Conservation (phyloP, 2,888 invertebrate species). For the Augiades crinisus region DNA sequence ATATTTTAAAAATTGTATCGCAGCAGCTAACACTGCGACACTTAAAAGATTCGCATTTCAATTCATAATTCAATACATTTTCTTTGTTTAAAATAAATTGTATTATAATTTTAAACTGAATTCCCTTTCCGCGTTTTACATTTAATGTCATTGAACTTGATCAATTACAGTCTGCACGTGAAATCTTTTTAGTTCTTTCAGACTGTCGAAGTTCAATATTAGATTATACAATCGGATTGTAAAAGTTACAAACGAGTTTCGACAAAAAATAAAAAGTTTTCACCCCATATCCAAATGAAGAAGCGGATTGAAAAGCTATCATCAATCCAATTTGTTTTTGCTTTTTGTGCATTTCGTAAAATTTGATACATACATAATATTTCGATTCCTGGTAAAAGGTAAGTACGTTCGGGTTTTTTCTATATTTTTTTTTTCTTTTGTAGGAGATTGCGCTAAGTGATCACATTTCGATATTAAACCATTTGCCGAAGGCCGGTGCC, state of each 20-base stretch:
- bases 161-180: not conserved
- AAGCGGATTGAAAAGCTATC: conserved; percentile 53
- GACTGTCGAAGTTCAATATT: not conserved
- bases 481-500: conserved; percentile 78
- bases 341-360: conserved; percentile 62
- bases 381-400: conserved; percentile 72
- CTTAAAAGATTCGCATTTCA: conserved; percentile 9
- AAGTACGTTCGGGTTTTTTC: conserved; percentile 66
- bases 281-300: conserved; percentile 43
- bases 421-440: conserved; percentile 74
- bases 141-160: not conserved
- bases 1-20: conserved; percentile 39
- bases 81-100: not conserved
- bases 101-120: not conserved
- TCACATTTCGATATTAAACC: conserved; percentile 82
- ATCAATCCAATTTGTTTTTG: conserved; percentile 51
- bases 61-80: no score
- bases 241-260: conserved; percentile 23
- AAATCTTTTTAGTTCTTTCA: not conserved
- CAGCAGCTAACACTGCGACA: conserved; percentile 27
- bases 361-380: conserved; percentile 71
- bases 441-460: conserved; percentile 81
- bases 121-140: not conserved
- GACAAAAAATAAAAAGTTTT: conserved; percentile 20
- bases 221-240: not conserved